A percentile compares a stretch with the other conserved stretches of the same genome.
Conservation (phyloP, 2,113 vertebrate genomes). For the Xyliphius kryptos region DNA sequence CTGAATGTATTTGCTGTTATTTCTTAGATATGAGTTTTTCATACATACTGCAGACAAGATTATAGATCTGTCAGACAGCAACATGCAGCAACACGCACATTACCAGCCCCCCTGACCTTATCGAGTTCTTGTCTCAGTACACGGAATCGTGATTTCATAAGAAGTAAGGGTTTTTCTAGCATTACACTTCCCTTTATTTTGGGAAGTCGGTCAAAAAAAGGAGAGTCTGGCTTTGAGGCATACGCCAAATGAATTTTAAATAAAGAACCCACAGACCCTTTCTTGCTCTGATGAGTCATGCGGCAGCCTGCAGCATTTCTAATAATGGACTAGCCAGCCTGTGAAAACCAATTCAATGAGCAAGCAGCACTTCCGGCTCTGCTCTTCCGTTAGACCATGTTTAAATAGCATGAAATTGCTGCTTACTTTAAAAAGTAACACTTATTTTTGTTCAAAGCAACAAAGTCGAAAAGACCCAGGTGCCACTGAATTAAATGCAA, state of each 20-base stretch:
- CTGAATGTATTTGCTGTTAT: too few relatives aligned
- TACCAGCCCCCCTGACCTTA: neutral
- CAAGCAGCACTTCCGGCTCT: slow-evolving; percentile 1
- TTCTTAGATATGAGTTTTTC: too few relatives aligned
- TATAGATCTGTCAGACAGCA: too few relatives aligned
- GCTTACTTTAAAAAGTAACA: neutral
- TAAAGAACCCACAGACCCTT: slow-evolving; percentile 11
- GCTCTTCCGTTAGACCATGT: slow-evolving; percentile 9
- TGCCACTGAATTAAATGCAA: neutral
- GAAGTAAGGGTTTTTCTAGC: neutral
- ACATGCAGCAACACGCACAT: too few relatives aligned
- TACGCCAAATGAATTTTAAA: slow-evolving; percentile 10
- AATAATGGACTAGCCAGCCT: slow-evolving; percentile 25
- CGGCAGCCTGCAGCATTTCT: slow-evolving; percentile 4
- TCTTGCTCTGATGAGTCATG: slow-evolving; percentile 24
- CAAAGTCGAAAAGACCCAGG: neutral
- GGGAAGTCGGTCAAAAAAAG: neutral
- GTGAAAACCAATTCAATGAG: slow-evolving; percentile 19
- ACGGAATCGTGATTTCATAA: neutral
- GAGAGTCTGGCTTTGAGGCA: neutral
- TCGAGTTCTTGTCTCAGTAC: neutral
- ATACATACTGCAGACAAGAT: too few relatives aligned
- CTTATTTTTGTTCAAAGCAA: neutral
- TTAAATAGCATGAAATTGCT: slow-evolving; percentile 21
- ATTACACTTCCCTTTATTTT: neutral